Base-by-base conservation (phyloP, 2,113 vertebrate genomes). In the Atractosteus spatula region DNA sequence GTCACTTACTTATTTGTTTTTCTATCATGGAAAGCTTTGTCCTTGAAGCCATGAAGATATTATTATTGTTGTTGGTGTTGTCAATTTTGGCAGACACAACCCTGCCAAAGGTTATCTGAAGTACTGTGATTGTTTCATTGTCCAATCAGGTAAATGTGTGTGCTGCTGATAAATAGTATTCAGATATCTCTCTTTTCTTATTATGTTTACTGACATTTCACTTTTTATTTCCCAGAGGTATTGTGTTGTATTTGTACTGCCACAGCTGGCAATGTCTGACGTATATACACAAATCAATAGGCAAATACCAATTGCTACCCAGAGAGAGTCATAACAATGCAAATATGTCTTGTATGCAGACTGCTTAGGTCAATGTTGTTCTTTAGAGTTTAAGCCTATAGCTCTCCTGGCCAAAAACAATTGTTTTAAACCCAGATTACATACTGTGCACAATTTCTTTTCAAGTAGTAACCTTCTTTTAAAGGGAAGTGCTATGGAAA, bases 191-290 rank as follows among this genome's bases (percentile, higher is more conserved):
- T 14, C 16, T 13, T 64, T 54, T 44, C 17, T 51, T n/a, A 43
- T 73, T 56, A 68, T 69, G 41, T 68, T 59, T 59, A 17, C 68
- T 69, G 68, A 71, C 66, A 68, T 75, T 75, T 45, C 57, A 10
- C 17, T 41, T 47, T 3, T 65, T 16, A 73, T 79, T 76, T 74
- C 75, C 77, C 63, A 65, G 61, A 74, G 69, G 69, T 62, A 5
- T 41, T 43, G 73, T 29, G 57, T 62, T 71, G 68, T 77, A 62
- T 65, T 68, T 45, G 51, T 14, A 62, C 63, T 77, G 54, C 41
- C n/a, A 14, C n/a, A n/a, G 6, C 17, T 72, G 72, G 66, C 72
- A 68, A 8, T 44, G 12, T 13, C 55, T 44, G 29, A n/a, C 16
- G 42, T 54, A 17, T n/a, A 8, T 17, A 57, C 29, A 67, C 65